phyloP scores from a whole-genome alignment of 2,113 vertebrate species.

The Oncorhynchus kisutch region DNA sequence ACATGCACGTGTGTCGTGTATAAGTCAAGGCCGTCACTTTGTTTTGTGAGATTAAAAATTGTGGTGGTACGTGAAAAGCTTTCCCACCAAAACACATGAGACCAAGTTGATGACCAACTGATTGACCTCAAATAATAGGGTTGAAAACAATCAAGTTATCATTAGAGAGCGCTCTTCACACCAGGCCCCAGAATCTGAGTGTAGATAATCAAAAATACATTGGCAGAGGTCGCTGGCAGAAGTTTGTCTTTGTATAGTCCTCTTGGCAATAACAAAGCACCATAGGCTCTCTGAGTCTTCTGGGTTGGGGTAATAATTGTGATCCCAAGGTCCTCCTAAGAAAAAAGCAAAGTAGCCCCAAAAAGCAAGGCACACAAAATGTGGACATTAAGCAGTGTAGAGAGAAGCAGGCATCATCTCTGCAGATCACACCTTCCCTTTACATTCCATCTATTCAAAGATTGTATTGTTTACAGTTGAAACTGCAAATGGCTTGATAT shows the following conservation, averaged over 20 bases:
- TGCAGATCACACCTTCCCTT: slow-evolving; percentile 1
- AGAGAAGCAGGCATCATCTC: slow-evolving; percentile 1
- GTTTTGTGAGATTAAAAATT: not conserved
- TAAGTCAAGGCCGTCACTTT: not conserved
- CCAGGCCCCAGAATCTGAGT: too few species aligned
- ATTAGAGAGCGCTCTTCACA: too few species aligned
- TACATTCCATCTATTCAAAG: slow-evolving; percentile 2
- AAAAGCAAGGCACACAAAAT: not conserved
- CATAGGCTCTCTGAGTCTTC: slow-evolving; percentile 65
- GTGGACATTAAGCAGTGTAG: slow-evolving; percentile 26
- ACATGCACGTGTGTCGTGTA: not conserved
- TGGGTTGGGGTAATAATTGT: slow-evolving; percentile 74
- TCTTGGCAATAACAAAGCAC: slow-evolving; percentile 64
- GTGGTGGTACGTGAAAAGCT: not conserved
- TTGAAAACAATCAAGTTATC: not conserved
- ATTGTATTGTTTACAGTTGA: not conserved
- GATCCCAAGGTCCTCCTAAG: slow-evolving; percentile 53
- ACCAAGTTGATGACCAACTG: too few species aligned
- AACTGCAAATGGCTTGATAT: not conserved
- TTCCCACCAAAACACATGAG: not conserved
- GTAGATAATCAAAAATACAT: slow-evolving; percentile 50
- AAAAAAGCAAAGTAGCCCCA: not conserved
- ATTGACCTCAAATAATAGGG: not conserved
- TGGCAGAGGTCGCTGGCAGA: slow-evolving; percentile 63
- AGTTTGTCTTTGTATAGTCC: slow-evolving; percentile 51